Evolutionary conservation across 2,797 vertebrate species (phyloP).

Genomic region (Takifugu rubripes): DNA sequence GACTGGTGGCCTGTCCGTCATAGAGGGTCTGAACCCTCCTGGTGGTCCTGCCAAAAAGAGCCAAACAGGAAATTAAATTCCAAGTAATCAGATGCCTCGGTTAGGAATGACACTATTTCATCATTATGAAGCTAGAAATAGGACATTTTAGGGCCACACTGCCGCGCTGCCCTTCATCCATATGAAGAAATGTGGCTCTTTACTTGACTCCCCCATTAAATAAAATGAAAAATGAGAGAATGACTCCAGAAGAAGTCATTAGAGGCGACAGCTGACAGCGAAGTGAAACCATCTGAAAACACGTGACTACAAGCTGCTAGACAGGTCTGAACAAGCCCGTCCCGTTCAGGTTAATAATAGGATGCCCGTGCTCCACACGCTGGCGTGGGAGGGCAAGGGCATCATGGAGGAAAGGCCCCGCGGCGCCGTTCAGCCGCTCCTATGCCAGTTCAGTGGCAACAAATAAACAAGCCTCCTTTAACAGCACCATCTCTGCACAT

Average conservation of each 20-base stretch:
- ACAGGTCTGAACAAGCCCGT: slow-evolving; percentile 64
- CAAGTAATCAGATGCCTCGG: background rate
- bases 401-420: slow-evolving; percentile 15
- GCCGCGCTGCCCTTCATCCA: no score
- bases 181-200: background rate
- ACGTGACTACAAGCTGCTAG: slow-evolving; percentile 52
- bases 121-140: background rate
- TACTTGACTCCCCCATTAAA: background rate
- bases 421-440: slow-evolving; percentile 7
- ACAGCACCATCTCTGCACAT: slow-evolving; percentile 16
- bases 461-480: slow-evolving; percentile 12
- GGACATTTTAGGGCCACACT: background rate
- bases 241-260: no score
- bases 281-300: slow-evolving; percentile 27
- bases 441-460: background rate
- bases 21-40: slow-evolving; percentile 88
- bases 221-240: no score
- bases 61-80: background rate
- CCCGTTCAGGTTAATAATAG: slow-evolving; percentile 48
- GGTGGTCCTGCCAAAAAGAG: slow-evolving; percentile 77
- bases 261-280: background rate
- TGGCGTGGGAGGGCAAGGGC: slow-evolving; percentile 19
- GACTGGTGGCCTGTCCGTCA: slow-evolving; percentile 79
- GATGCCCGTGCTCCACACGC: slow-evolving; percentile 11
- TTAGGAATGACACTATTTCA: background rate